Evolutionary conservation across 2,113 vertebrate genomes (phyloP).

Genomic region (Falco punctatus): DNA sequence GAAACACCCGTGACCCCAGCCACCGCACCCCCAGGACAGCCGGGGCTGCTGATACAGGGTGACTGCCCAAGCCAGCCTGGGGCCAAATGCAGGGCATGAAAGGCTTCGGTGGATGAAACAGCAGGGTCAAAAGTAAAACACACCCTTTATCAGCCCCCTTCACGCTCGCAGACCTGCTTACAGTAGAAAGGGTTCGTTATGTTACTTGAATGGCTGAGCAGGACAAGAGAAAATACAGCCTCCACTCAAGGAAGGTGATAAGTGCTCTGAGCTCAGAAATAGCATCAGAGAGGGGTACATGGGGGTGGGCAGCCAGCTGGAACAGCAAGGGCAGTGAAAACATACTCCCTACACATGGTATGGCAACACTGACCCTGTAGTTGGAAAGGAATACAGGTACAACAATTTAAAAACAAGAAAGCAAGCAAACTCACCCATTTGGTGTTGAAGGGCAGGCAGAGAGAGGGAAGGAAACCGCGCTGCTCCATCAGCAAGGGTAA

Average conservation of each 20-base stretch:
- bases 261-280: conserved; percentile 25
- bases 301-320: background rate
- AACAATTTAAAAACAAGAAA: background rate
- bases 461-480: rapidly evolving
- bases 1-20: background rate
- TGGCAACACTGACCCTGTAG: background rate
- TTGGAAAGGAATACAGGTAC: background rate
- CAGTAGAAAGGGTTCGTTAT: background rate
- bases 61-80: background rate
- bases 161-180: background rate
- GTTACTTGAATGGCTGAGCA: background rate
- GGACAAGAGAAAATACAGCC: background rate
- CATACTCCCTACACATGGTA: background rate
- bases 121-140: background rate
- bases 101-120: background rate
- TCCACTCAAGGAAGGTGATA: background rate
- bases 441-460: background rate
- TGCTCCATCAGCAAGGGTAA: background rate
- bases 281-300: rapidly evolving
- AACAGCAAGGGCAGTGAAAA: background rate
- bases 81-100: background rate
- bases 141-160: background rate
- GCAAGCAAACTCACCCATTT: background rate
- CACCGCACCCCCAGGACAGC: background rate
- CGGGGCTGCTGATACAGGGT: rapidly evolving